A percentile compares a stretch with the other conserved stretches of the same genome.
Evolutionary conservation across 2,113 vertebrate genomes (phyloP).

Genomic region (Laticauda colubrina): DNA sequence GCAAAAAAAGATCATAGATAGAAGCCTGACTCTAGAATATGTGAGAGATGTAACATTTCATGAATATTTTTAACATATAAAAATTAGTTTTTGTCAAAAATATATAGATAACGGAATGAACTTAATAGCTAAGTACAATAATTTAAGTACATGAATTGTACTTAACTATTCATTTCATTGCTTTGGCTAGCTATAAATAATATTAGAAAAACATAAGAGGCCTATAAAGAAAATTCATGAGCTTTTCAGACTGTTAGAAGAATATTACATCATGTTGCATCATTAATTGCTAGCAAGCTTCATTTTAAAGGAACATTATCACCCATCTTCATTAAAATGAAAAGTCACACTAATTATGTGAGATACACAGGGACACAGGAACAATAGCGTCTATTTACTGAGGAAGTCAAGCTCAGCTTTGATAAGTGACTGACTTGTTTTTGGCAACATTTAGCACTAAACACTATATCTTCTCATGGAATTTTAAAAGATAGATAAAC

Average conservation of each 20-base stretch:
- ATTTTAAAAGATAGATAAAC: not conserved
- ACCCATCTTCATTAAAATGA: not conserved
- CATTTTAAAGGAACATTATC: fast-evolving
- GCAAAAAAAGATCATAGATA: not conserved
- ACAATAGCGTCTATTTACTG: not conserved
- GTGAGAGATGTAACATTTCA: not conserved
- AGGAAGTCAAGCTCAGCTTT: not conserved
- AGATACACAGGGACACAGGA: fast-evolving
- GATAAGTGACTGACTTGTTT: not conserved
- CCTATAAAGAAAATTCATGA: fast-evolving
- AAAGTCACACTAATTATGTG: not conserved
- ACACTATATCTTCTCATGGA: not conserved
- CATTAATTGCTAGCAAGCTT: not conserved
- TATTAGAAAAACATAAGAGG: not conserved
- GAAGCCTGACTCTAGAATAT: not conserved
- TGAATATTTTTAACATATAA: not conserved
- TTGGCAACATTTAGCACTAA: fast-evolving
- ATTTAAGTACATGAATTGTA: no score
- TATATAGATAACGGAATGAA: not conserved
- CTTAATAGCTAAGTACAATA: not conserved
- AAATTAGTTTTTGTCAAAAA: not conserved
- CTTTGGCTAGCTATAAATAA: not conserved
- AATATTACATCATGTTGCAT: not conserved
- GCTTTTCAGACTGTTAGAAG: not conserved
- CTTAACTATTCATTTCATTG: no score